A percentile compares a stretch with the other conserved stretches of the same genome.
These are phyloP conservation scores for Tetragonula carbonaria DNA, from an alignment of 2,888 invertebrate genomes.

Conservation along the genomic window DNA sequence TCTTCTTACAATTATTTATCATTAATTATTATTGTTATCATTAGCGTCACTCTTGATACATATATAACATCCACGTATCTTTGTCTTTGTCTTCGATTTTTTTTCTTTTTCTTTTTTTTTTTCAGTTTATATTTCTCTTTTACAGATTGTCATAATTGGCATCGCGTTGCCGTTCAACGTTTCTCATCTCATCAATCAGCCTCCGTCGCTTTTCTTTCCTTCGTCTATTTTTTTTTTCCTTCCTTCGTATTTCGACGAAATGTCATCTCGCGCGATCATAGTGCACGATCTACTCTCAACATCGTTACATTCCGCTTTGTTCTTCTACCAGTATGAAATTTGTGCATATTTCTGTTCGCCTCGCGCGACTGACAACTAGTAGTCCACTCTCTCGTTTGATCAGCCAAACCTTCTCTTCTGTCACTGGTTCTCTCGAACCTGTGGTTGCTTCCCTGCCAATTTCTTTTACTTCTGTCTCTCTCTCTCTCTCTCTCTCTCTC, in stretches of 20 bases:
- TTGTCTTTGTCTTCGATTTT: slow-evolving; percentile 47
- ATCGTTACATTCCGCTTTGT: slow-evolving; percentile 4
- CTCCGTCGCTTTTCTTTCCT: slow-evolving; percentile 4
- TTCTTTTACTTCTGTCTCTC: background rate
- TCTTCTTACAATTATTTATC: slow-evolving; percentile 50
- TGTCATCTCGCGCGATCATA: background rate
- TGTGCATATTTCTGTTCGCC: slow-evolving; percentile 61
- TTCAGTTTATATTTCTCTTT: slow-evolving; percentile 23
- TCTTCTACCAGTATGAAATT: slow-evolving; percentile 70
- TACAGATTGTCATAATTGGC: slow-evolving; percentile 83
- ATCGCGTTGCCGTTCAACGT: slow-evolving; percentile 65
- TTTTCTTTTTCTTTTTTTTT: slow-evolving; percentile 23
- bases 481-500: background rate
- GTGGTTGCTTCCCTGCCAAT: background rate
- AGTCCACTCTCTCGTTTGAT: background rate
- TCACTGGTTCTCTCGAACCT: background rate
- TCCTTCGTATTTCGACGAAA: background rate
- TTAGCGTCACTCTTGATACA: slow-evolving; percentile 57
- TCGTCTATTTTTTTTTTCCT: background rate
- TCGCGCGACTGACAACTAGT: background rate
- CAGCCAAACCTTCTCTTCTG: background rate
- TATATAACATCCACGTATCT: slow-evolving; percentile 34
- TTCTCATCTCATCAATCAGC: slow-evolving; percentile 11
- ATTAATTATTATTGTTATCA: slow-evolving; percentile 62
- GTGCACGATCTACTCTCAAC: slow-evolving; percentile 20